phyloP scores from a whole-genome alignment of 2,113 vertebrate species.

The Bombycilla garrulus region DNA sequence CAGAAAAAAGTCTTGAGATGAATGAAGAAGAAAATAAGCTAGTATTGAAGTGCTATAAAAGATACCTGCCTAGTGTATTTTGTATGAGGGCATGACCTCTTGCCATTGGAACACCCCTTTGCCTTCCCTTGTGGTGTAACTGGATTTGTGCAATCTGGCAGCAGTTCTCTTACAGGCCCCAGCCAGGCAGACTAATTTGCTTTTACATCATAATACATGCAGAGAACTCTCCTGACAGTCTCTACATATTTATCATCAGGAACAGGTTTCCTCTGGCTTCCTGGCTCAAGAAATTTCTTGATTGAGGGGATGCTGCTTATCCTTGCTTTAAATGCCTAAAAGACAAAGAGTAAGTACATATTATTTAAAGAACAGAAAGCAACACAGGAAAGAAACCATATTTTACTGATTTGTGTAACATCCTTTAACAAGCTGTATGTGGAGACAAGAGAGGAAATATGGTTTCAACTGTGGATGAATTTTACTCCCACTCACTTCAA shows the following conservation, averaged over 20 bases:
- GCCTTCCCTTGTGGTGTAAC: not conserved
- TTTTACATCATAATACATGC: not conserved
- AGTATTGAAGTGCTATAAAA: not conserved
- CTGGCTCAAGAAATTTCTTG: constrained; percentile 81
- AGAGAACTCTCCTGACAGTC: constrained; percentile 71
- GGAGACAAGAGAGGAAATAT: not conserved
- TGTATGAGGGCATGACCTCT: not conserved
- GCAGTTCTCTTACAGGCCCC: not conserved
- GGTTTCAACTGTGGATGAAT: not conserved
- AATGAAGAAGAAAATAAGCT: not conserved
- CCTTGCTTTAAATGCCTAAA: constrained; percentile 81
- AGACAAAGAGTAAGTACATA: not conserved
- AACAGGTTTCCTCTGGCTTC: constrained; percentile 83
- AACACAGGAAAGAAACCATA: not conserved
- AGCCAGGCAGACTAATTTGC: not conserved
- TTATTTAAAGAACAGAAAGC: not conserved
- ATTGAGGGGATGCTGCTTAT: constrained; percentile 76
- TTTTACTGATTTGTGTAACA: not conserved
- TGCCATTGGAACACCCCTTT: not conserved
- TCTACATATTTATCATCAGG: constrained; percentile 76
- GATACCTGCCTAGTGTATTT: not conserved
- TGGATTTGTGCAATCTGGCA: no score
- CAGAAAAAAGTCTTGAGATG: not conserved
- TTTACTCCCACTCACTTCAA: not conserved
- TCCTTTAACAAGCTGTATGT: not conserved